A percentile compares a stretch with the other conserved stretches of the same genome.
Evolutionary conservation across 2,113 vertebrate species (phyloP).

Genomic region (Quiscalus mexicanus): DNA sequence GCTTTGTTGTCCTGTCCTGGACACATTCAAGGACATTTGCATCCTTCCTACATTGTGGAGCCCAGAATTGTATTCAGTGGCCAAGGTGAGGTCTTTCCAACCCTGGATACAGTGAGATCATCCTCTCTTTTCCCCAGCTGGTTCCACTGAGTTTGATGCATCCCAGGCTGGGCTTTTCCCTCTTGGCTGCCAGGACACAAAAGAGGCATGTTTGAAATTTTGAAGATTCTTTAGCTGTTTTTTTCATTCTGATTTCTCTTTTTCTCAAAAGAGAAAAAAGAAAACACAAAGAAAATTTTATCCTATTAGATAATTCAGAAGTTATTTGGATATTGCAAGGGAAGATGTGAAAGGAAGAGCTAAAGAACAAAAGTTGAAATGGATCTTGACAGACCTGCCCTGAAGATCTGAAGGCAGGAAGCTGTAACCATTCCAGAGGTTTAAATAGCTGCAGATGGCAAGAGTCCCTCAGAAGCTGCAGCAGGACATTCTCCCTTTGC

Average conservation of each 20-base stretch:
- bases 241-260: background rate
- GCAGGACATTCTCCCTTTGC: background rate
- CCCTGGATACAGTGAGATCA: background rate
- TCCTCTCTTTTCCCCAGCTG: accelerated
- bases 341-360: background rate
- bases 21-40: background rate
- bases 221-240: background rate
- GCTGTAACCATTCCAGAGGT: background rate
- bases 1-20: background rate
- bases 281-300: background rate
- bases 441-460: background rate
- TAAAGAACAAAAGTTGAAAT: background rate
- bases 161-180: background rate
- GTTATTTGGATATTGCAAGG: background rate
- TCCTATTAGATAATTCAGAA: background rate
- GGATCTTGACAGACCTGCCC: background rate
- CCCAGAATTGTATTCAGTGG: background rate
- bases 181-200: background rate
- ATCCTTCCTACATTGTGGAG: background rate
- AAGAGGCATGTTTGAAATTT: background rate
- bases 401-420: background rate
- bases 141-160: background rate
- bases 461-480: background rate
- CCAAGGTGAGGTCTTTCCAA: background rate
- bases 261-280: background rate